phyloP scores from a whole-genome alignment of 2,113 vertebrate species.

The Heptranchias perlo region DNA sequence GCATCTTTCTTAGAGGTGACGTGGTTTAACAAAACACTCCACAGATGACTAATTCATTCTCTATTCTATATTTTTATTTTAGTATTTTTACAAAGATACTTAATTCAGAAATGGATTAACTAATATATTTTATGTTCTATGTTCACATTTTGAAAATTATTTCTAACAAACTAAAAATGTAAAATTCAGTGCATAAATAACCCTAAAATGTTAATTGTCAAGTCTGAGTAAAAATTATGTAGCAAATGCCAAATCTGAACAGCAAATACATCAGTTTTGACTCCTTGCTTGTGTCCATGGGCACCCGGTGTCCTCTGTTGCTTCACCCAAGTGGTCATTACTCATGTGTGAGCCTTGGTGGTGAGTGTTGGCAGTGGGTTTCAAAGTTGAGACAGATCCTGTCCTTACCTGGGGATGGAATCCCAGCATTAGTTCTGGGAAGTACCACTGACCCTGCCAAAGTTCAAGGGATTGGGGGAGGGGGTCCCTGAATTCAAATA shows the following conservation, averaged over 20 bases:
- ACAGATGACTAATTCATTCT: conserved; percentile 25
- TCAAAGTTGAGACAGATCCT: background rate
- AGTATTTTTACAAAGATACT: background rate
- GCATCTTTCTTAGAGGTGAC: background rate
- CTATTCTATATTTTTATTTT: background rate
- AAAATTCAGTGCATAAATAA: background rate
- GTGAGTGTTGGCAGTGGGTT: background rate
- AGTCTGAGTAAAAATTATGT: too few relatives aligned
- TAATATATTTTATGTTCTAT: background rate
- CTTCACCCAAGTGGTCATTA: background rate
- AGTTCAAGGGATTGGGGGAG: background rate
- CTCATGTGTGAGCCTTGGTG: background rate
- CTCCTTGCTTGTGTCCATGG: background rate
- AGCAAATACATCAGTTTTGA: background rate
- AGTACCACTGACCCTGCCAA: background rate
- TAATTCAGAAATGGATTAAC: background rate
- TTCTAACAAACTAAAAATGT: background rate
- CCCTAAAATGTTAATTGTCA: background rate
- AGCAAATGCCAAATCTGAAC: background rate
- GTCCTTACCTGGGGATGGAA: background rate
- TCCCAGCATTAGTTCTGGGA: background rate
- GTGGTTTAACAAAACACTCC: background rate
- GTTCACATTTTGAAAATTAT: background rate
- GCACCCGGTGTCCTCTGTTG: background rate
- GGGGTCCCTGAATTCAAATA: too few relatives aligned